phyloP scores from a whole-genome alignment of 2,113 vertebrate genomes.

The Andinoacara biseriatus region DNA sequence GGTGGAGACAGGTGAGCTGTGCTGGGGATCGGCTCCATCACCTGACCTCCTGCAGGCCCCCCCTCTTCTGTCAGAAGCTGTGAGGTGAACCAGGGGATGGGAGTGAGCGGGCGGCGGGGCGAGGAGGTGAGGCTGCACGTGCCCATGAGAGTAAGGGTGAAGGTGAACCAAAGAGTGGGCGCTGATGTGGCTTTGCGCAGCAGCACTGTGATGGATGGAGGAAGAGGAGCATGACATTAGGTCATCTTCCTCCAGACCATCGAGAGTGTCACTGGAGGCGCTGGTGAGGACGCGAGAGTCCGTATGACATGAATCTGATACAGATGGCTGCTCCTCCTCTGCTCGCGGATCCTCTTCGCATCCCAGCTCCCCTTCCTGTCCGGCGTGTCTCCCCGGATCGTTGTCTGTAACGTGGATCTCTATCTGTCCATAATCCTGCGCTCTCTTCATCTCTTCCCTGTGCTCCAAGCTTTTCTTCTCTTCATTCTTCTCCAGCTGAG shows the following conservation, averaged over 20 bases:
- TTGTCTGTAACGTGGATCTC: background rate
- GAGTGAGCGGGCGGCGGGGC: conserved; percentile 62
- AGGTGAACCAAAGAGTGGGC: conserved; percentile 23
- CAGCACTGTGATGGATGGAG: conserved; percentile 66
- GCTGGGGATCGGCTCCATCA: conserved; percentile 49
- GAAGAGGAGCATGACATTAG: conserved; percentile 84
- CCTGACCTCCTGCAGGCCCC: conserved; percentile 36
- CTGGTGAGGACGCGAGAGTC: conserved; percentile 84
- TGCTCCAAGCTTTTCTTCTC: conserved; percentile 17
- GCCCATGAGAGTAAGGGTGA: conserved; percentile 26
- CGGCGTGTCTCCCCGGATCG: background rate
- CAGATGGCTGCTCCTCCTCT: conserved; percentile 55
- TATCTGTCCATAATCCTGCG: background rate
- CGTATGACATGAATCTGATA: conserved; percentile 87
- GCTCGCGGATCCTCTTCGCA: conserved; percentile 10
- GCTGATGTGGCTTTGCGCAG: background rate
- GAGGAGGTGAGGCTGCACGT: conserved; percentile 50
- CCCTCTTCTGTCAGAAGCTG: background rate
- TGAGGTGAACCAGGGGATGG: conserved; percentile 59
- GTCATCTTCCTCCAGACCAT: conserved; percentile 91
- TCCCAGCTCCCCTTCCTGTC: background rate
- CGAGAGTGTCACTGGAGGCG: conserved; percentile 91
- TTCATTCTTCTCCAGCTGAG: background rate
- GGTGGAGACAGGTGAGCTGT: background rate
- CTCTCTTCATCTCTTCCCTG: background rate